Percentiles rank a stretch among this genome's conserved stretches.
These are phyloP conservation scores for Kryptolebias marmoratus DNA, from an alignment of 2,113 vertebrate genomes.

Conservation along the genomic window DNA sequence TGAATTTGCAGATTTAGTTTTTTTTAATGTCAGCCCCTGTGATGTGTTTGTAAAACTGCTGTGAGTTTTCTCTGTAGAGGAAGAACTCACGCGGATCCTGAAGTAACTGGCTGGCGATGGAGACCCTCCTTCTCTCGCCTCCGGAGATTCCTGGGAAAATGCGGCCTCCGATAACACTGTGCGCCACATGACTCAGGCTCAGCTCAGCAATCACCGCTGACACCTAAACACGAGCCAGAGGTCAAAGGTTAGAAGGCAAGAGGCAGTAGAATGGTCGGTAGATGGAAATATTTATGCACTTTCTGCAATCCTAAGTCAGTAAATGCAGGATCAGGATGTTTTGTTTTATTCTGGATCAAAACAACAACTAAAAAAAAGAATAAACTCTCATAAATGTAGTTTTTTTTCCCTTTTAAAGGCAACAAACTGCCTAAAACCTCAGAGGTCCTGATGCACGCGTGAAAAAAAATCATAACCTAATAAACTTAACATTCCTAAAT, in stretches of 20 bases:
- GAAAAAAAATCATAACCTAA: too few species aligned
- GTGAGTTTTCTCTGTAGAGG: background rate
- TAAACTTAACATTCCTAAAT: background rate
- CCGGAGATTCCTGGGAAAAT: constrained; percentile 88
- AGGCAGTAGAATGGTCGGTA: background rate
- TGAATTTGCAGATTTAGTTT: too few species aligned
- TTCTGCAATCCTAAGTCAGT: too few species aligned
- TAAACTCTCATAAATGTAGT: background rate
- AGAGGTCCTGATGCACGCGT: too few species aligned
- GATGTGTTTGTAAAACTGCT: background rate
- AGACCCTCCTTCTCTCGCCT: constrained; percentile 91
- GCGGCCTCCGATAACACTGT: constrained; percentile 87
- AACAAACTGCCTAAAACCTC: background rate
- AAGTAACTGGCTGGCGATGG: constrained; percentile 92
- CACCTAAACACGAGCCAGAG: constrained; percentile 79
- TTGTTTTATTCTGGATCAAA: background rate
- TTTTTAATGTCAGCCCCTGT: too few species aligned
- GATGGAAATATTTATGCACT: background rate
- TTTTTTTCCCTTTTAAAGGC: too few species aligned
- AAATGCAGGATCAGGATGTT: background rate
- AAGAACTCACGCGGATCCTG: constrained; percentile 92
- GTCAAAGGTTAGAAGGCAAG: constrained; percentile 27
- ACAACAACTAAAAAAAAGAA: background rate
- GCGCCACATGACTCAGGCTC: constrained; percentile 88
- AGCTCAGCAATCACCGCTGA: constrained; percentile 88